These are phyloP conservation scores for Pseudachorutes palmiensis DNA, from an alignment of 1,140 invertebrate genomes.

Conservation along the genomic window DNA sequence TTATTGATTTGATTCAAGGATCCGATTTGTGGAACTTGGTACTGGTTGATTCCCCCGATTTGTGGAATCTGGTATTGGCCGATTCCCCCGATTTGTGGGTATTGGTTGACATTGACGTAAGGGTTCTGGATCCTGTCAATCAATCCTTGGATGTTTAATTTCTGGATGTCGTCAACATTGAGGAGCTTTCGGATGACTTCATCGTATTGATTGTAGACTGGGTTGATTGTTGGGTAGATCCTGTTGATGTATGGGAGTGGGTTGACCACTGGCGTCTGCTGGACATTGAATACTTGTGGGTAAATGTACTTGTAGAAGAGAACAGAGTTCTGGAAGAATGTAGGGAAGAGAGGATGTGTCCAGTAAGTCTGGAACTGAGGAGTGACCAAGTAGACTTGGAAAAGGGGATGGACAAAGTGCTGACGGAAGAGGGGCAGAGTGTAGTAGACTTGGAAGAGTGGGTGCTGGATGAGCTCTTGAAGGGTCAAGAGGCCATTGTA, in stretches of 20 bases:
- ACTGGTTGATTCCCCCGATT: neutral
- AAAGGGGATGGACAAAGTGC: conserved; percentile 15
- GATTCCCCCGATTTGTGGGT: neutral
- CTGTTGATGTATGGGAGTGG: neutral
- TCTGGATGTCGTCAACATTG: neutral
- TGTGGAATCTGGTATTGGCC: neutral
- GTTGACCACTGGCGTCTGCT: neutral
- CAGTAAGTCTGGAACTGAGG: conserved; percentile 28
- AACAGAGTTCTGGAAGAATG: conserved; percentile 25
- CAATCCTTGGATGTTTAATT: conserved; percentile 4
- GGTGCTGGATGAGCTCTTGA: conserved; percentile 20
- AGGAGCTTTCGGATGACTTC: neutral
- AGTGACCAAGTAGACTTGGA: conserved; percentile 22
- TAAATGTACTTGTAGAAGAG: conserved; percentile 31
- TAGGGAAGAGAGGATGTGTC: conserved; percentile 18
- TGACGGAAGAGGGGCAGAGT: conserved; percentile 31
- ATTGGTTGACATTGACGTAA: conserved; percentile 12
- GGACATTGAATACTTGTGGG: conserved; percentile 15
- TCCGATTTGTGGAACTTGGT: neutral
- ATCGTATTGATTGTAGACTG: neutral
- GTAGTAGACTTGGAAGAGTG: conserved; percentile 29
- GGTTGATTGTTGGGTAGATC: neutral
- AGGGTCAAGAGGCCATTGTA: conserved; percentile 10
- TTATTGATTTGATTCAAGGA: neutral
- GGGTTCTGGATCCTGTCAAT: conserved; percentile 23